phyloP scores from a whole-genome alignment of 2,888 invertebrate genomes.

The Epistrophe grossulariae region DNA sequence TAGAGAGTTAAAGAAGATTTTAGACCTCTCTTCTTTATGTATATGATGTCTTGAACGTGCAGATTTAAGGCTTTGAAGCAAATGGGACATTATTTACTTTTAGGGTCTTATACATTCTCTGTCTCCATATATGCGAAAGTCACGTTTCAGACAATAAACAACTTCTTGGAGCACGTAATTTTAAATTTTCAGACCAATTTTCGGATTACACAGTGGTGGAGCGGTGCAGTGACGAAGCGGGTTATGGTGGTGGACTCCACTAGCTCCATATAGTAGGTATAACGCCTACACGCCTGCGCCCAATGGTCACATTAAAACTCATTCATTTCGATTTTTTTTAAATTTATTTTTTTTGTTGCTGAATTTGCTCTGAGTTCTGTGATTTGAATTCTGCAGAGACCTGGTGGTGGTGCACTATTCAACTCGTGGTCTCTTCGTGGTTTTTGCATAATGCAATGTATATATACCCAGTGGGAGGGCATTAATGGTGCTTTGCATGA shows the following conservation, averaged over 20 bases:
- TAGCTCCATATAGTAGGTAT: constrained; percentile 50
- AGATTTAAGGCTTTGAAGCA: constrained; percentile 67
- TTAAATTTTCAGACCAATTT: constrained; percentile 43
- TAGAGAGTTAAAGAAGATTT: constrained; percentile 13
- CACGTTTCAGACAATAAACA: constrained; percentile 69
- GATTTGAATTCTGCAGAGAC: constrained; percentile 69
- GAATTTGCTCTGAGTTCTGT: constrained; percentile 24
- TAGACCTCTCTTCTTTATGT: neutral
- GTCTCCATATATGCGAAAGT: constrained; percentile 65
- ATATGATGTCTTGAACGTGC: constrained; percentile 11
- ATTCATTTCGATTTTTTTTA: constrained; percentile 57
- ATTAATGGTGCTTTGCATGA: constrained; percentile 71
- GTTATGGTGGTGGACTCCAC: neutral
- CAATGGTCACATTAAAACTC: constrained; percentile 74
- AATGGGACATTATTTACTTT: constrained; percentile 72
- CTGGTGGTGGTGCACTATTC: constrained; percentile 60
- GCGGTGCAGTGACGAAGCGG: neutral
- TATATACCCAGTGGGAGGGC: constrained; percentile 63
- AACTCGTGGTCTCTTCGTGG: constrained; percentile 28
- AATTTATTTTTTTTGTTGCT: neutral
- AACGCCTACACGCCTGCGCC: constrained; percentile 62
- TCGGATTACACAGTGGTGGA: neutral
- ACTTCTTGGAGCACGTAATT: constrained; percentile 50
- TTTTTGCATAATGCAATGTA: constrained; percentile 65
- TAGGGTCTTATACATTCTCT: constrained; percentile 39